A percentile compares a stretch with the other conserved stretches of the same genome.
Evolutionary conservation across 2,797 vertebrate genomes (phyloP).

Genomic region (Pangasius larnaudii): DNA sequence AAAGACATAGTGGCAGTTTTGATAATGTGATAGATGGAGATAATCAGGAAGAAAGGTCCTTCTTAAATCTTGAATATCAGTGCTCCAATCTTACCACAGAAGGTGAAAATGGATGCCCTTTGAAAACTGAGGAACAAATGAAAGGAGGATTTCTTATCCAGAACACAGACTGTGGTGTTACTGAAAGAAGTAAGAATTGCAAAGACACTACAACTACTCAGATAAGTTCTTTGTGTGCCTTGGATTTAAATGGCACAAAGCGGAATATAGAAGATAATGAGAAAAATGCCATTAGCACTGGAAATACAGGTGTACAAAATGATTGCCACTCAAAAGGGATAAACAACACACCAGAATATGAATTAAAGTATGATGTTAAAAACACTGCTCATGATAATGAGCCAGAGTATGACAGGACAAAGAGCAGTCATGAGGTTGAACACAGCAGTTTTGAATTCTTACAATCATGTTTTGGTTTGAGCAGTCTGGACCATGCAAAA

Average conservation of each 20-base stretch:
- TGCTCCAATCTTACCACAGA: conserved; percentile 35
- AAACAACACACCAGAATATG: conserved; percentile 32
- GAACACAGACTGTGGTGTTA: conserved; percentile 9
- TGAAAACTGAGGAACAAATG: conserved; percentile 8
- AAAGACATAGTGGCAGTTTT: background rate
- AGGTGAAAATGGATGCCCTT: conserved; percentile 36
- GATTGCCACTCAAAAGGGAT: conserved; percentile 30
- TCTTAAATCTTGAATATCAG: conserved; percentile 20
- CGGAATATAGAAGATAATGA: background rate
- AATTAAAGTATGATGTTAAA: conserved; percentile 46
- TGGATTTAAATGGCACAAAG: background rate
- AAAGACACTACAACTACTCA: background rate
- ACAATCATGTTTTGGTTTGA: conserved; percentile 55
- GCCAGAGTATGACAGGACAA: conserved; percentile 20
- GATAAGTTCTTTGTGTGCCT: background rate
- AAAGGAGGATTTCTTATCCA: background rate
- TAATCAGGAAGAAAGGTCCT: conserved; percentile 14
- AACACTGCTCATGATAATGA: conserved; percentile 16
- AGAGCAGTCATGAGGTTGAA: conserved; percentile 51
- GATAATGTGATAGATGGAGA: background rate
- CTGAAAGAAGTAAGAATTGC: background rate
- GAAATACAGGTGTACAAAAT: background rate
- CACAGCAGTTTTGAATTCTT: conserved; percentile 54
- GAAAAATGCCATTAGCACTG: background rate
- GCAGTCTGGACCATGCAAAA: conserved; percentile 39